Conservation (phyloP, 2,888 invertebrate species). For the Mongoloraphidia duomilia region DNA sequence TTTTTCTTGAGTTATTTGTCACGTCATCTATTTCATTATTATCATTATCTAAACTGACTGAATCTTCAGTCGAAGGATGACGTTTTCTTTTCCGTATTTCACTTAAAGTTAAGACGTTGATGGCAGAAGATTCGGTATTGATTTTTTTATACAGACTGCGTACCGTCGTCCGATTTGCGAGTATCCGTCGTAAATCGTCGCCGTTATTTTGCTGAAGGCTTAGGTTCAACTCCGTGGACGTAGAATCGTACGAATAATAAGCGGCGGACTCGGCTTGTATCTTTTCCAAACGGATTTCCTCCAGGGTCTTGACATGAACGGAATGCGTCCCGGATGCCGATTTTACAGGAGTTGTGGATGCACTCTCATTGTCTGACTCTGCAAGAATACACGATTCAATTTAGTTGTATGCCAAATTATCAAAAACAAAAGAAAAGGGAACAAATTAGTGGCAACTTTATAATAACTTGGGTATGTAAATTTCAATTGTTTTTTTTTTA, state of each 20-base stretch:
- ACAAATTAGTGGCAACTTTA: background rate
- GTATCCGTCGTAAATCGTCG: conserved; percentile 22
- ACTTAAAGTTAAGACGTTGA: conserved; percentile 36
- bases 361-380: conserved; percentile 67
- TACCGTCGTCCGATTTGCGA: conserved; percentile 16
- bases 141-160: conserved; percentile 5
- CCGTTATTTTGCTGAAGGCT: conserved; percentile 1
- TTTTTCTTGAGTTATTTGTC: conserved; percentile 5
- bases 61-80: background rate
- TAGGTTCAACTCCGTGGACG: no score
- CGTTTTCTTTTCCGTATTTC: conserved; percentile 28
- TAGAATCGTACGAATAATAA: conserved; percentile 46
- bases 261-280: conserved; percentile 59
- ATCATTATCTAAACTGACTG: conserved; percentile 7
- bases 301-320: conserved; percentile 45
- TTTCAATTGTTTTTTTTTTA: conserved; percentile 6
- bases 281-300: conserved; percentile 50
- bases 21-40: conserved; percentile 7
- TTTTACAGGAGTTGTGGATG: conserved; percentile 42
- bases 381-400: conserved; percentile 46
- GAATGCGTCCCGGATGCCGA: conserved; percentile 27
- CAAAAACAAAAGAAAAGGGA: background rate
- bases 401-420: background rate
- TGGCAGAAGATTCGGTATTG: conserved; percentile 24
- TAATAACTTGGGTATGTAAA: conserved; percentile 1